phyloP scores from a whole-genome alignment of 2,888 invertebrate genomes.

The Homarus gammarus region DNA sequence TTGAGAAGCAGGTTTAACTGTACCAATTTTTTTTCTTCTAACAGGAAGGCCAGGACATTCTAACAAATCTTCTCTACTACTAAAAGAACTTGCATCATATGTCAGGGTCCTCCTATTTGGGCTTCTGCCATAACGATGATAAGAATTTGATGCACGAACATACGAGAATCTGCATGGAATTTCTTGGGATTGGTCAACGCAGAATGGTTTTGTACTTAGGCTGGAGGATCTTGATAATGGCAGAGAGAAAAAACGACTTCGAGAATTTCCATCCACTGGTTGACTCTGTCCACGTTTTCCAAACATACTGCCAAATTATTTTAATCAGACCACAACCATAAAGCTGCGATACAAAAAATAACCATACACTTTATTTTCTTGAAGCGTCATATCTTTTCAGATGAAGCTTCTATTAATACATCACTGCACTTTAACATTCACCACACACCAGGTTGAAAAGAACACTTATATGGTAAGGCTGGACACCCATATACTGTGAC shows the following conservation, averaged over 20 bases:
- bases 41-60: slow-evolving; percentile 16
- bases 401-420: background rate
- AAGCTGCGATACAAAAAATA: background rate
- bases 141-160: slow-evolving; percentile 55
- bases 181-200: slow-evolving; percentile 8
- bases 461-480: no score
- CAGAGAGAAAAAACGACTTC: slow-evolving; percentile 2
- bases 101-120: slow-evolving; percentile 4
- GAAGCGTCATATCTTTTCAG: no score
- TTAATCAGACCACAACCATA: background rate
- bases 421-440: no score
- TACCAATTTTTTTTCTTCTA: background rate
- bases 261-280: background rate
- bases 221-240: background rate
- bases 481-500: no score
- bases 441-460: no score
- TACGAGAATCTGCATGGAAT: slow-evolving; percentile 54
- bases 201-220: background rate
- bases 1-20: background rate
- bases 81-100: slow-evolving; percentile 32
- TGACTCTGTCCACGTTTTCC: background rate
- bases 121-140: slow-evolving; percentile 39
- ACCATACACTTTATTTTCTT: background rate
- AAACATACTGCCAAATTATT: slow-evolving; percentile 4
- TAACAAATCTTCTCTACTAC: slow-evolving; percentile 57